phyloP scores from a whole-genome alignment of 2,113 vertebrate genomes.

The Brachyhypopomus occidentalis region DNA sequence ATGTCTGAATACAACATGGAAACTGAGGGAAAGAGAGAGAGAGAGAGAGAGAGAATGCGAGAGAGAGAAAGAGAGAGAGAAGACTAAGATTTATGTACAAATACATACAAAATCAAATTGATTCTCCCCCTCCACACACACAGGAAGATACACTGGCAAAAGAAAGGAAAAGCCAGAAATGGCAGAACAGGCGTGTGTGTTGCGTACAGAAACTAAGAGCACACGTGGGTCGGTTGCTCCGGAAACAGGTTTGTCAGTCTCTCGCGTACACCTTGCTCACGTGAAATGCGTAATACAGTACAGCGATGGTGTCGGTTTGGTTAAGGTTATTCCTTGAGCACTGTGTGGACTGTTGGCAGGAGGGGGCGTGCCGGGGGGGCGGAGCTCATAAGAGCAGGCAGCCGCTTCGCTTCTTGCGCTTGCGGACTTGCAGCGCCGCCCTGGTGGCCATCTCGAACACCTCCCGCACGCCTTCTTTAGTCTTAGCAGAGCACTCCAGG shows the following conservation, averaged over 20 bases:
- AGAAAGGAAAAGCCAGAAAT: constrained; percentile 42
- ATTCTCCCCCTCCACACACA: constrained; percentile 54
- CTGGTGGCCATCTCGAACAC: constrained; percentile 98
- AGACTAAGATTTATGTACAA: constrained; percentile 51
- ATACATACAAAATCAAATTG: constrained; percentile 51
- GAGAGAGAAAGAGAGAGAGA: constrained; percentile 25
- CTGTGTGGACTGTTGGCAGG: constrained; percentile 36
- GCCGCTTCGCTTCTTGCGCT: constrained; percentile 85
- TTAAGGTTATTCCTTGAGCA: constrained; percentile 58
- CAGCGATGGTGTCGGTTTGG: constrained; percentile 64
- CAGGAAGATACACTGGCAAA: constrained; percentile 59
- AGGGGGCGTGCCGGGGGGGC: constrained; percentile 29
- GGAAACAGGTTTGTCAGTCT: constrained; percentile 69
- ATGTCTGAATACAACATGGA: constrained; percentile 38
- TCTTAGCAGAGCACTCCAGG: constrained; percentile 98
- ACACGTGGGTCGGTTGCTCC: constrained; percentile 58
- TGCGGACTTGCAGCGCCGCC: constrained; percentile 92
- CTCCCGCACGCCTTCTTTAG: constrained; percentile 95
- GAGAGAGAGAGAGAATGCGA: neutral
- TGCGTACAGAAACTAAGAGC: constrained; percentile 54
- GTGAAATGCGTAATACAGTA: constrained; percentile 63
- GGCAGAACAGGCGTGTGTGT: constrained; percentile 38
- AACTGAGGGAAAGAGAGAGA: constrained; percentile 6
- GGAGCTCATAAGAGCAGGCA: constrained; percentile 86
- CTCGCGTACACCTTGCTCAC: constrained; percentile 56